A percentile compares a stretch with the other conserved stretches of the same genome.
Evolutionary conservation across 2,888 invertebrate genomes (phyloP).

Genomic region (Geophilus truncorum): DNA sequence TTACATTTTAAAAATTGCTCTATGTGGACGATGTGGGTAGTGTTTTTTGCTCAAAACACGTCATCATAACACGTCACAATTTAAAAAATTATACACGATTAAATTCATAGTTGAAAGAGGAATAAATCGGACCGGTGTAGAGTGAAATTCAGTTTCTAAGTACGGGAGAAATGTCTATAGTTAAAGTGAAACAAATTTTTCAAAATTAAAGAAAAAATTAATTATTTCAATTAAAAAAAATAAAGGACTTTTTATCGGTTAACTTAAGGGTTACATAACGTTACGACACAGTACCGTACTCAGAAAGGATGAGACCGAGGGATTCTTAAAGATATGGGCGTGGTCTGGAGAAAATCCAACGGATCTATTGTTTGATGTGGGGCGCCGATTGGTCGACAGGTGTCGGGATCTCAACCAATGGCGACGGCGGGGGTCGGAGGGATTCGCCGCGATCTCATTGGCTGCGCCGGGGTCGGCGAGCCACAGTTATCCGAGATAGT

Average conservation of each 20-base stretch:
- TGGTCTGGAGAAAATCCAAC: conserved; percentile 14
- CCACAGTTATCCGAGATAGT: neutral
- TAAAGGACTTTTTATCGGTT: neutral
- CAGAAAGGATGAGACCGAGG: neutral
- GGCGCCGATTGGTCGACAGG: neutral
- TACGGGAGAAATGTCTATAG: too few relatives aligned
- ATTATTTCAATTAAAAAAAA: neutral
- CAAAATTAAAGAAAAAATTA: neutral
- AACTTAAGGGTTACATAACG: neutral
- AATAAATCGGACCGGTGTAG: too few relatives aligned
- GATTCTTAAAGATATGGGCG: conserved; percentile 19
- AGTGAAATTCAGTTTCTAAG: too few relatives aligned
- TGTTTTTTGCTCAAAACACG: too few relatives aligned
- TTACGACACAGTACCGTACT: neutral
- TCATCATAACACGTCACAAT: too few relatives aligned
- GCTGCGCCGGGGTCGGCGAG: neutral
- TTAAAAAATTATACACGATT: too few relatives aligned
- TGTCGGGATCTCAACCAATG: conserved; percentile 19
- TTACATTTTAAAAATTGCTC: too few relatives aligned
- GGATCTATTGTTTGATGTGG: conserved; percentile 10
- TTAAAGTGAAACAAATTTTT: too few relatives aligned
- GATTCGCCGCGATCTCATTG: neutral
- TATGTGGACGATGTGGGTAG: too few relatives aligned
- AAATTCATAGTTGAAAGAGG: too few relatives aligned
- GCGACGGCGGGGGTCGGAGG: neutral